Evolutionary conservation across 1,140 invertebrate species (phyloP), one percentile per base, ranked within the genome.

Genomic region (Drosophila parabipectinata): DNA sequence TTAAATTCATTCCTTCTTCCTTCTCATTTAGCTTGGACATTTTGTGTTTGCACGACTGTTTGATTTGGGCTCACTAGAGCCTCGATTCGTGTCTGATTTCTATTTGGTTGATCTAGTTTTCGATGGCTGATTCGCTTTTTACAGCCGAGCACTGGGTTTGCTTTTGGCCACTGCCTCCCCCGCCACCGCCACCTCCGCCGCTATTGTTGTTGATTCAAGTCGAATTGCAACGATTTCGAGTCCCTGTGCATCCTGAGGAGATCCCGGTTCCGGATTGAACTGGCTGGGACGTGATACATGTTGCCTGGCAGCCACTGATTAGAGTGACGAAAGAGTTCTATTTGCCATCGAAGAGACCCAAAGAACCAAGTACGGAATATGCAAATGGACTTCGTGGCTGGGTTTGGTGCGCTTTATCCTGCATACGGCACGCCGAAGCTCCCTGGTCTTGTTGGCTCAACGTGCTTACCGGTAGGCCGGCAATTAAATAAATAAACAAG

Each of bases 181-280:
- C 12, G 54, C 52, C 52, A 24, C 34, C 34, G 9, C 68, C 37
- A 37, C 41, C 44, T 6, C 26, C 6, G 5, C 26, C 26, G 26
- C 26, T 28, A 69, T 76, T 77, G 73, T 77, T 77, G 72, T 76
- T 68, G 72, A 68, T 82, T 56, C 64, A 75, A 63, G 78, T 68
- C 83, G 82, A 85, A 85, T 79, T 88, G 83, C 78, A 85, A 57
- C 71, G 66, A 69, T 63, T 85, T 63, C 50, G 66, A 57, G 52
- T 75, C 28, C 60, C 10, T n/a, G 24, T 28, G 32, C 26, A 14
- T 67, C 28, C 32, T 62, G 30, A 18, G 10, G 8, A 62, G 73
- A 67, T 63, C 50, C 57, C 51, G 69, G 55, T 59, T 57, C 51
- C 75, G 74, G 56, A 47, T 37, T 14, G n/a, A 37, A 15, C 41